These are phyloP conservation scores for Stenotaenia linearis DNA, from an alignment of 2,888 invertebrate species.

Conservation along the genomic window DNA sequence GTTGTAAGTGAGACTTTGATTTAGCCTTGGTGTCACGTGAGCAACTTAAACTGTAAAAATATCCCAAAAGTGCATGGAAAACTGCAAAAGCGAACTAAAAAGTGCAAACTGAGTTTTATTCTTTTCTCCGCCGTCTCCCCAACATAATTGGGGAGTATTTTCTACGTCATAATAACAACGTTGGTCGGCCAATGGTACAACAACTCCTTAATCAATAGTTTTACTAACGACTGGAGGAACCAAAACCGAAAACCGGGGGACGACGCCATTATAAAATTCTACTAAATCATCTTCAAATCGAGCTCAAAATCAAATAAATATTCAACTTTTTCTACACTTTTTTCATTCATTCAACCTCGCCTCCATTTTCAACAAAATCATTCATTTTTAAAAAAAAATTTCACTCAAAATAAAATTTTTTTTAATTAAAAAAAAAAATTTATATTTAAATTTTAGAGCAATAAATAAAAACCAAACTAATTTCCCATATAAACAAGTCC, in stretches of 20 bases:
- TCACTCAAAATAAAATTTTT: no score
- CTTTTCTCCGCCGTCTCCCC: slow-evolving; percentile 10
- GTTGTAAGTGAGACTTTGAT: no score
- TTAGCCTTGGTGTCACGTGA: no score
- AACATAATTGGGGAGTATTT: slow-evolving; percentile 18
- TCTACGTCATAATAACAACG: slow-evolving; percentile 10
- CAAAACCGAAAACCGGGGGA: neutral
- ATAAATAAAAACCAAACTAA: no score
- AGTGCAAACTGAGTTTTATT: slow-evolving; percentile 8
- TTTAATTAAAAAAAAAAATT: no score
- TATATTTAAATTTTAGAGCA: no score
- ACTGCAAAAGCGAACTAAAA: neutral
- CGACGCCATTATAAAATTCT: neutral
- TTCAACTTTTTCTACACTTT: no score
- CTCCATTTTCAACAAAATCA: no score
- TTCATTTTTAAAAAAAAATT: no score
- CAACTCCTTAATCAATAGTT: slow-evolving; percentile 19
- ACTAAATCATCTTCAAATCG: neutral
- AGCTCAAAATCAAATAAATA: no score
- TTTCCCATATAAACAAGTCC: no score
- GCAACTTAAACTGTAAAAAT: neutral
- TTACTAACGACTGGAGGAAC: slow-evolving; percentile 15
- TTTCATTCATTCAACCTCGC: no score
- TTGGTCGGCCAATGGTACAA: slow-evolving; percentile 15
- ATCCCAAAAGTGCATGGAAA: neutral